A percentile compares a stretch with the other conserved stretches of the same genome.
Conservation (phyloP, 2,888 invertebrate species). For the Rhagophthalmus giganteus region DNA sequence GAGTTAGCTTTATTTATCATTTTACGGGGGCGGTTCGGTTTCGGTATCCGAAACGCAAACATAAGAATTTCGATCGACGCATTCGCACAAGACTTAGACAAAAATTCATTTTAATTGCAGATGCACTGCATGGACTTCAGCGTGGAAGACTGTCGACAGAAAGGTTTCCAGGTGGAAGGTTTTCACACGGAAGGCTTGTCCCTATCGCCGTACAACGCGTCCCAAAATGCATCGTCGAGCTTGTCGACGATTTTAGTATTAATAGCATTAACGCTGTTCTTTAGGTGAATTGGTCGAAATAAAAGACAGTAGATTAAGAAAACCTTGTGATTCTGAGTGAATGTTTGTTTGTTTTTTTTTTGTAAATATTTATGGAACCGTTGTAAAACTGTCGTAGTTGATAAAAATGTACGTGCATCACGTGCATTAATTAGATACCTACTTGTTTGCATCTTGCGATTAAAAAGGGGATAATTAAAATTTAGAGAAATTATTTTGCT, state of each 20-base stretch:
- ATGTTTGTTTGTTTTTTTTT: no score
- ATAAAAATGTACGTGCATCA: neutral
- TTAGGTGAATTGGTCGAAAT: slow-evolving; percentile 18
- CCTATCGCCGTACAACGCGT: slow-evolving; percentile 2
- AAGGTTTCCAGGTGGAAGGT: slow-evolving; percentile 29
- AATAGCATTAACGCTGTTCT: slow-evolving; percentile 5
- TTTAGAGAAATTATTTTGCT: neutral
- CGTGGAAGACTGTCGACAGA: slow-evolving; percentile 44
- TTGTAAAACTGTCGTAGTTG: slow-evolving; percentile 5
- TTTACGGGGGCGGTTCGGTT: neutral
- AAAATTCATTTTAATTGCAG: slow-evolving; percentile 40
- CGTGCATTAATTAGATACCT: no score
- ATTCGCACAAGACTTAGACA: neutral
- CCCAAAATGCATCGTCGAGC: slow-evolving; percentile 8
- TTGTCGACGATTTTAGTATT: slow-evolving; percentile 2
- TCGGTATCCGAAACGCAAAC: no score
- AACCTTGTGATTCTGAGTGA: slow-evolving; percentile 22
- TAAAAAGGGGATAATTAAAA: neutral
- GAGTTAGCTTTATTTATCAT: neutral
- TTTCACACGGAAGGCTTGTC: slow-evolving; percentile 23
- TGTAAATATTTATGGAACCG: slow-evolving; percentile 29
- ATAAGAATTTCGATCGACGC: neutral
- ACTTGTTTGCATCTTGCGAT: neutral
- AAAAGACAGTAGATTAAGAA: slow-evolving; percentile 10
- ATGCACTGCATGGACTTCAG: slow-evolving; percentile 49